Evolutionary conservation across 2,113 vertebrate species (phyloP).

Genomic region (Calyptomena viridis): DNA sequence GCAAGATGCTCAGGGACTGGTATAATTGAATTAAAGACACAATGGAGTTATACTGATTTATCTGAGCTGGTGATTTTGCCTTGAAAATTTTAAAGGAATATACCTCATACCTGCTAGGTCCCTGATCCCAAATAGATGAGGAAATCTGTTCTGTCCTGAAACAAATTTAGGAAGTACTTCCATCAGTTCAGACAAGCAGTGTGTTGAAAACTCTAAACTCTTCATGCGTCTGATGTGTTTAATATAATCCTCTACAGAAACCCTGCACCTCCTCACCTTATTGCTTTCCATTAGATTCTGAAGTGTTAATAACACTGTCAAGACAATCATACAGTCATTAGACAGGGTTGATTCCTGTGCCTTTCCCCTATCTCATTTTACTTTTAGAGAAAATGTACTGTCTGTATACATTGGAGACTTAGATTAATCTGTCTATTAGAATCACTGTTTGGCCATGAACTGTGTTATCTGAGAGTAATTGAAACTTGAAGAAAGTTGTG

Average conservation of each 20-base stretch:
- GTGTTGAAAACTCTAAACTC: background rate
- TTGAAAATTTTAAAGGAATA: background rate
- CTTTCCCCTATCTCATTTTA: background rate
- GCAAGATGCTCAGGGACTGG: background rate
- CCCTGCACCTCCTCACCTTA: background rate
- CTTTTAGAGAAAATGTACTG: background rate
- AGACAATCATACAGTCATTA: background rate
- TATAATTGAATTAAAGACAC: background rate
- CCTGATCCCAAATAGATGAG: background rate
- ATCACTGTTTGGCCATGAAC: slow-evolving; percentile 11
- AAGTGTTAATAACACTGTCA: slow-evolving; percentile 1
- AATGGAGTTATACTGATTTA: background rate
- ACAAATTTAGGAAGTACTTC: background rate
- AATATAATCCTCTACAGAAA: background rate
- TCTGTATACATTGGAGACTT: background rate
- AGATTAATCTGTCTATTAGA: slow-evolving; percentile 52
- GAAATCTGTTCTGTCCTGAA: background rate
- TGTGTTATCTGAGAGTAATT: slow-evolving; percentile 41
- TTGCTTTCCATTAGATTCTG: background rate
- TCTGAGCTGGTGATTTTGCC: background rate
- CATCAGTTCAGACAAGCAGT: background rate
- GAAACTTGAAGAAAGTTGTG: background rate
- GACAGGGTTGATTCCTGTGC: background rate
- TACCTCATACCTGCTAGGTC: background rate
- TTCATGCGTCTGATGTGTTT: background rate